A percentile compares a stretch with the other conserved stretches of the same genome.
phyloP scores from a whole-genome alignment of 1,140 invertebrate species.

The Arctopsyche grandis region DNA sequence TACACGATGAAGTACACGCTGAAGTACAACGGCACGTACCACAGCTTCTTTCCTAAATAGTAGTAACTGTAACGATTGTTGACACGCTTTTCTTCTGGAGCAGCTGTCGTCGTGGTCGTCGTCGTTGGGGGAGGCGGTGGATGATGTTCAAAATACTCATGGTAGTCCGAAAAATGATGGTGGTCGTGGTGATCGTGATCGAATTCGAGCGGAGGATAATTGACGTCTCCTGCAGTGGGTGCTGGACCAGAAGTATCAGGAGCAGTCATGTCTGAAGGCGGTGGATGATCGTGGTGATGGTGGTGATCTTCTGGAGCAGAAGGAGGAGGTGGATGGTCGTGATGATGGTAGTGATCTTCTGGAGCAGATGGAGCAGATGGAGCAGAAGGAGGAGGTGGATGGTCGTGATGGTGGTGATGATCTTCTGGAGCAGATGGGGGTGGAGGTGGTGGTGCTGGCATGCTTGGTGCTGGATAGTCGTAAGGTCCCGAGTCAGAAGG shows the following conservation, averaged over 20 bases:
- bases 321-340: constrained; percentile 40
- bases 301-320: constrained; percentile 58
- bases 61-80: constrained; percentile 84
- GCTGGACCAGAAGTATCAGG: constrained; percentile 45
- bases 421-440: constrained; percentile 49
- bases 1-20: constrained; percentile 87
- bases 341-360: constrained; percentile 37
- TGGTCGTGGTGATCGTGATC: constrained; percentile 61
- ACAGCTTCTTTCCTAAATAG: constrained; percentile 81
- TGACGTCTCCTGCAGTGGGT: constrained; percentile 53
- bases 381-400: not conserved
- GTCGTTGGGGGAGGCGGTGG: constrained; percentile 60
- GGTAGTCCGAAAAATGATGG: constrained; percentile 64
- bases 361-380: too few species aligned
- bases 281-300: constrained; percentile 56
- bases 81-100: constrained; percentile 72
- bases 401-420: constrained; percentile 40
- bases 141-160: constrained; percentile 60
- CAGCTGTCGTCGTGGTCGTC: constrained; percentile 63
- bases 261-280: constrained; percentile 47
- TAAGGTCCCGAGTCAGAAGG: too few species aligned
- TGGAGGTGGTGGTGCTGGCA: constrained; percentile 46
- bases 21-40: constrained; percentile 85
- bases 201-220: constrained; percentile 51
- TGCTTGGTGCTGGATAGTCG: constrained; percentile 12